Conservation (phyloP, 1,140 invertebrate species). For the Calephelis virginiensis region DNA sequence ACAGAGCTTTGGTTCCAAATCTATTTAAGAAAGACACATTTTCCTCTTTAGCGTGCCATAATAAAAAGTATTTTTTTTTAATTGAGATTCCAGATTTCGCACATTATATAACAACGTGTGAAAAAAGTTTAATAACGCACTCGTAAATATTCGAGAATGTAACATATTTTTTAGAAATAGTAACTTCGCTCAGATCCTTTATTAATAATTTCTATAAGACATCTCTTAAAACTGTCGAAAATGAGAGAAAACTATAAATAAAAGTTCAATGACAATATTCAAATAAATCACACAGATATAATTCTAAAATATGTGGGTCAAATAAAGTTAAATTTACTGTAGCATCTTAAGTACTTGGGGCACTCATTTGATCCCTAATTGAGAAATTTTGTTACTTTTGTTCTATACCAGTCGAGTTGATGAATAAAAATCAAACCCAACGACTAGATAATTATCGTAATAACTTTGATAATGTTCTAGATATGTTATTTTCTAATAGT, state of each 20-base stretch:
- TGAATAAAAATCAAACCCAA: constrained; percentile 2
- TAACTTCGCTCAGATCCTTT: neutral
- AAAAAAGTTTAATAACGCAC: neutral
- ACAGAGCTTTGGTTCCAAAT: too few relatives aligned
- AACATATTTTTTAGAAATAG: neutral
- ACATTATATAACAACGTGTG: neutral
- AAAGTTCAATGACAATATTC: neutral
- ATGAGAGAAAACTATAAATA: neutral
- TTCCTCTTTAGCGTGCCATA: too few relatives aligned
- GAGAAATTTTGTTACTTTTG: neutral
- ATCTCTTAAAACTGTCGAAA: too few relatives aligned
- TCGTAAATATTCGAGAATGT: neutral
- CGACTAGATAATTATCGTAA: constrained; percentile 1
- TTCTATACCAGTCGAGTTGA: constrained; percentile 8
- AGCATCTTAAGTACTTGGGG: neutral
- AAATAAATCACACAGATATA: neutral
- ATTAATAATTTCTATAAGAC: neutral
- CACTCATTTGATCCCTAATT: neutral
- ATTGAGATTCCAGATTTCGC: neutral
- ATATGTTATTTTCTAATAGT: too few relatives aligned
- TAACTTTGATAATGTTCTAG: too few relatives aligned
- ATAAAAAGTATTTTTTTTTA: neutral
- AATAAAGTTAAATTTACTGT: neutral
- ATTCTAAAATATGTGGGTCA: neutral
- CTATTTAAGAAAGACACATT: neutral